Evolutionary conservation across 2,113 vertebrate species (phyloP).

Genomic region (Oncorhynchus mykiss): DNA sequence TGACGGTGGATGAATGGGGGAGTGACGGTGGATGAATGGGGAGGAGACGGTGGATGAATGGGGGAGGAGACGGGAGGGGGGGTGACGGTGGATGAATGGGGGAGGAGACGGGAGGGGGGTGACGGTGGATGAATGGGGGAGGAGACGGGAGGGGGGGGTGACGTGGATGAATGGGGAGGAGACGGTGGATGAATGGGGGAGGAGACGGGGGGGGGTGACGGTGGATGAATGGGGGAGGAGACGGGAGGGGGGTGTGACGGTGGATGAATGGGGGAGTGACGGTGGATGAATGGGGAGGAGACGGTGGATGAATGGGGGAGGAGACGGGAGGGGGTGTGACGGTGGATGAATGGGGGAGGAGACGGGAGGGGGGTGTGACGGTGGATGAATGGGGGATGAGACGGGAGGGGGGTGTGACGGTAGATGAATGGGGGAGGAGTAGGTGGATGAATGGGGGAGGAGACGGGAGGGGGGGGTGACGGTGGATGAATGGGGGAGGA

Average conservation of each 20-base stretch:
- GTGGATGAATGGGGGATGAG: constrained; percentile 65
- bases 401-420: constrained; percentile 57
- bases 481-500: constrained; percentile 59
- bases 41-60: constrained; percentile 33
- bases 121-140: constrained; percentile 53
- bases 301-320: constrained; percentile 65
- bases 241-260: constrained; percentile 62
- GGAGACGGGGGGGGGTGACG: constrained; percentile 67
- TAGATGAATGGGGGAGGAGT: constrained; percentile 69
- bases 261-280: constrained; percentile 59
- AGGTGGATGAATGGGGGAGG: constrained; percentile 62
- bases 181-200: constrained; percentile 61
- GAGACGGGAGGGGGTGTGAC: constrained; percentile 65
- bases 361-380: constrained; percentile 60
- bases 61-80: constrained; percentile 74
- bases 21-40: constrained; percentile 74
- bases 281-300: constrained; percentile 55
- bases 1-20: constrained; percentile 54
- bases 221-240: constrained; percentile 62
- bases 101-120: constrained; percentile 71
- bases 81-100: constrained; percentile 47
- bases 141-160: constrained; percentile 69
- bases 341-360: constrained; percentile 62
- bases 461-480: constrained; percentile 66
- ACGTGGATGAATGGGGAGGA: constrained; percentile 57